Evolutionary conservation across 2,797 vertebrate genomes (phyloP).

Genomic region (Lacerta bilineata): DNA sequence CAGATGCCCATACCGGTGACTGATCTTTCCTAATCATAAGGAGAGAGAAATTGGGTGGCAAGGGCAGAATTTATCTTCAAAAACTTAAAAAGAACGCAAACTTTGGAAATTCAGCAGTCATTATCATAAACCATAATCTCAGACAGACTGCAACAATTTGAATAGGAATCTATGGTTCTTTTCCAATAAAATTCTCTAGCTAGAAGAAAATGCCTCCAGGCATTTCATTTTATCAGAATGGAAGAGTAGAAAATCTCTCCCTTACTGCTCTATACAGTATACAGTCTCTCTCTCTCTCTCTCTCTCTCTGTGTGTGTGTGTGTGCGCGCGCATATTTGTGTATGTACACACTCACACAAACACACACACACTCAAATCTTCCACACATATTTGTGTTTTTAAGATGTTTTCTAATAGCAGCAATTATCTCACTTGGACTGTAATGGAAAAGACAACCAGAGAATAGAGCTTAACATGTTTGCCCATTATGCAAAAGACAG

Average conservation of each 20-base stretch:
- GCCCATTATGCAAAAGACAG: background rate
- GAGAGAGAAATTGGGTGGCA: conserved; percentile 39
- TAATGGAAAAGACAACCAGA: background rate
- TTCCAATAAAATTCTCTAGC: conserved; percentile 6
- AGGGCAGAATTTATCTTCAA: conserved; percentile 40
- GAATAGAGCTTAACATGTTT: background rate
- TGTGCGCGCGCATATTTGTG: too few relatives aligned
- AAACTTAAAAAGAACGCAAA: conserved; percentile 17
- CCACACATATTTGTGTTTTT: background rate
- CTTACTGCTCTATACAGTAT: background rate
- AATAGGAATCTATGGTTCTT: background rate
- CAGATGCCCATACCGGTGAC: conserved; percentile 90
- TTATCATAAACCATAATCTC: conserved; percentile 30
- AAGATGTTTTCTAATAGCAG: background rate
- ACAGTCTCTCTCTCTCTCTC: background rate
- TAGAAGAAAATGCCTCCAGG: background rate
- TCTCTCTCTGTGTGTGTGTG: background rate
- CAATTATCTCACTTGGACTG: background rate
- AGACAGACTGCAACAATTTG: background rate
- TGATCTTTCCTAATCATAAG: conserved; percentile 84
- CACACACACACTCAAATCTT: too few relatives aligned
- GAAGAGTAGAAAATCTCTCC: background rate
- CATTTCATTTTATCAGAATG: background rate
- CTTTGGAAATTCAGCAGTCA: conserved; percentile 27
- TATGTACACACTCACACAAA: too few relatives aligned